Percentiles rank a stretch among this genome's conserved stretches.
Evolutionary conservation across 2,797 vertebrate genomes (phyloP).

Genomic region (Todus mexicanus): DNA sequence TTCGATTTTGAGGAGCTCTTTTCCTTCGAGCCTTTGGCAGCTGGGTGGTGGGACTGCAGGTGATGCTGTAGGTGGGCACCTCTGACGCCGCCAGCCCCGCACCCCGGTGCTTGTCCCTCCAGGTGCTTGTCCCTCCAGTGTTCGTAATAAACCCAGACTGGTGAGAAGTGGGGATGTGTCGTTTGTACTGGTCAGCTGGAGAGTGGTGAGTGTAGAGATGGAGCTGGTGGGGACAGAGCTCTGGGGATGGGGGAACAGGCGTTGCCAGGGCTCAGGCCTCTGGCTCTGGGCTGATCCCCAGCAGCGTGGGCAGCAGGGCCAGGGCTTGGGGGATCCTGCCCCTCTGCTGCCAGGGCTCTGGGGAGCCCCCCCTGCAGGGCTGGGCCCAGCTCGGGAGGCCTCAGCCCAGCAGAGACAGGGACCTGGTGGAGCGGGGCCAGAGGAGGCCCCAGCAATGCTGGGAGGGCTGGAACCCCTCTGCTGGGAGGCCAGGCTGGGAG

Average conservation of each 20-base stretch:
- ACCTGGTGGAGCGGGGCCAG: neutral
- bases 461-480: no score
- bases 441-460: neutral
- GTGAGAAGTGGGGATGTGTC: neutral
- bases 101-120: neutral
- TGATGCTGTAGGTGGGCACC: neutral
- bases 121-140: neutral
- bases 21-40: accelerated
- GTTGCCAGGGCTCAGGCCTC: neutral
- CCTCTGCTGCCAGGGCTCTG: neutral
- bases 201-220: no score
- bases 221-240: neutral
- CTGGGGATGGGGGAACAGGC: neutral
- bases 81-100: neutral
- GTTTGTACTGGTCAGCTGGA: neutral
- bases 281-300: neutral
- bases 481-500: neutral
- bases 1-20: neutral
- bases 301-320: neutral
- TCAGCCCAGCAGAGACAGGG: neutral
- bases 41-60: neutral
- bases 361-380: neutral
- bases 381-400: neutral
- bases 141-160: slow-evolving; percentile 21
- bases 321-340: neutral